phyloP scores from a whole-genome alignment of 2,797 vertebrate species.

The Micromesistius poutassou region DNA sequence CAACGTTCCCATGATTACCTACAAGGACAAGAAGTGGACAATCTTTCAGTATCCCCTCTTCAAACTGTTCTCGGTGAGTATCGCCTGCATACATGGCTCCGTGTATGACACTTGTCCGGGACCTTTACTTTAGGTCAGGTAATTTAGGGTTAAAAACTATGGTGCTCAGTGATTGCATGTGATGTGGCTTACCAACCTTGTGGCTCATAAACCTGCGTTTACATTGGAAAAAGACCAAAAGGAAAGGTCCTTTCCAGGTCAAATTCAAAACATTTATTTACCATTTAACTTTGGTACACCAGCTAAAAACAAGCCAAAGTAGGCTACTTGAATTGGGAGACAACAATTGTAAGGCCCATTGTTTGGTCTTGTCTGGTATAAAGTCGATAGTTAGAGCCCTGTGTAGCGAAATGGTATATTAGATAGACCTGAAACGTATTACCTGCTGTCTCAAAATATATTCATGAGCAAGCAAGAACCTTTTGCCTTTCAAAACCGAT shows the following conservation, averaged over 20 bases:
- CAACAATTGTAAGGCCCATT: too few species aligned
- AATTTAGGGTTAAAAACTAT: background rate
- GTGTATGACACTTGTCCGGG: background rate
- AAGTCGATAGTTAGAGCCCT: too few species aligned
- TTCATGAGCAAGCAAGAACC: too few species aligned
- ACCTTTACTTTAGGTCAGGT: background rate
- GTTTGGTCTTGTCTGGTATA: too few species aligned
- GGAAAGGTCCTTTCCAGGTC: background rate
- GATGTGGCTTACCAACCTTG: background rate
- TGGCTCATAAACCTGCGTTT: background rate
- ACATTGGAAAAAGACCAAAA: background rate
- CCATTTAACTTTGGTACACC: background rate
- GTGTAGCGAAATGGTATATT: too few species aligned
- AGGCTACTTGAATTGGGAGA: too few species aligned
- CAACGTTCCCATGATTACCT: constrained; percentile 71
- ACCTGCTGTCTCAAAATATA: too few species aligned
- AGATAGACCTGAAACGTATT: too few species aligned
- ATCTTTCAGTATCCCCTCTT: constrained; percentile 78
- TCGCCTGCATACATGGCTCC: background rate
- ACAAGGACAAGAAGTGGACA: constrained; percentile 77
- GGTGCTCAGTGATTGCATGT: background rate
- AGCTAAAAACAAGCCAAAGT: too few species aligned
- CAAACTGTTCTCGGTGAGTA: constrained; percentile 80
- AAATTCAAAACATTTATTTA: background rate
- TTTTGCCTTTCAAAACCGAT: too few species aligned